Conservation (phyloP, 1,140 invertebrate genomes). For the Glomeris maerens region DNA sequence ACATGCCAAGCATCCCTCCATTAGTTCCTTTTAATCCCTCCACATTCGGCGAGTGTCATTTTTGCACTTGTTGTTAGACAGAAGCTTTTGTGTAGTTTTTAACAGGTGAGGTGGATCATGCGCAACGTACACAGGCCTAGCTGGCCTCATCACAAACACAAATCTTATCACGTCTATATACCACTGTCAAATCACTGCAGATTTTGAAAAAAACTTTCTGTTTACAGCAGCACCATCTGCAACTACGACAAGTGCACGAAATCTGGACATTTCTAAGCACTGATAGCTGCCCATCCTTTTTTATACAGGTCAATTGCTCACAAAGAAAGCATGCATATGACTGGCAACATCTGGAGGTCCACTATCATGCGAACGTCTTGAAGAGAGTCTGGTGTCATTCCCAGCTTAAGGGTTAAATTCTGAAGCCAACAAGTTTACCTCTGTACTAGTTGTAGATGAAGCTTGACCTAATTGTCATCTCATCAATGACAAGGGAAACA, state of each 20-base stretch:
- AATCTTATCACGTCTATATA: neutral
- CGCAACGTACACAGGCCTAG: neutral
- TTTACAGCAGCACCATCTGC: neutral
- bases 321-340: conserved; percentile 6
- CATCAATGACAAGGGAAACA: neutral
- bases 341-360: neutral
- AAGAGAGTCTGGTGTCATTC: neutral
- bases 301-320: neutral
- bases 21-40: neutral
- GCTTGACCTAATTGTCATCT: neutral
- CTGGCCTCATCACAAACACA: neutral
- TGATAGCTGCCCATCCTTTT: neutral
- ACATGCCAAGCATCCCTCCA: neutral
- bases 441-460: conserved; percentile 1
- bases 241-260: conserved; percentile 1
- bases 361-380: no score
- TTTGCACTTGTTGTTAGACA: neutral
- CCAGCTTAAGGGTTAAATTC: neutral
- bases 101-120: conserved; percentile 5
- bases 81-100: conserved; percentile 2
- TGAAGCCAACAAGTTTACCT: conserved; percentile 1
- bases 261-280: neutral
- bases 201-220: neutral
- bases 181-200: neutral
- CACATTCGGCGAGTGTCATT: neutral